Evolutionary conservation across 2,113 vertebrate genomes (phyloP).

Genomic region (Nycticebus coucang): DNA sequence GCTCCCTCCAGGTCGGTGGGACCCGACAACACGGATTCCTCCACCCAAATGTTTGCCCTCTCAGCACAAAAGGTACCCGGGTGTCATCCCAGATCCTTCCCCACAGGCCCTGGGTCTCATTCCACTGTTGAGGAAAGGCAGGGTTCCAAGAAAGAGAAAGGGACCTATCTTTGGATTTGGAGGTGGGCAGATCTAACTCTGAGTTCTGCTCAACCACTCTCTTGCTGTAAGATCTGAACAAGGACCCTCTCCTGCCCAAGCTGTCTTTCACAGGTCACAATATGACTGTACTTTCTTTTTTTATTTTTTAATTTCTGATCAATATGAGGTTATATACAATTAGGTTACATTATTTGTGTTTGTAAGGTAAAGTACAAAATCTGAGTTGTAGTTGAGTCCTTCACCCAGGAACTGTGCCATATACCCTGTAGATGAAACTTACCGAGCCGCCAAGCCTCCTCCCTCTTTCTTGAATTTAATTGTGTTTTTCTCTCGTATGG

Average conservation of each 20-base stretch:
- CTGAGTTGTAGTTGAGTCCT: too few relatives aligned
- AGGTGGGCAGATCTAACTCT: not conserved
- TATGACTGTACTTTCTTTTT: not conserved
- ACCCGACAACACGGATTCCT: slow-evolving; percentile 83
- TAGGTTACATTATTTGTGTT: too few relatives aligned
- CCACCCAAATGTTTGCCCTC: slow-evolving; percentile 79
- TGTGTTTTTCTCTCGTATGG: too few relatives aligned
- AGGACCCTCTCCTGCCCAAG: not conserved
- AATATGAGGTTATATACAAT: too few relatives aligned
- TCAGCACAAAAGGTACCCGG: slow-evolving; percentile 82
- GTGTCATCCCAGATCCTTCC: not conserved
- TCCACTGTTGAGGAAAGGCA: not conserved
- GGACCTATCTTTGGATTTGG: not conserved
- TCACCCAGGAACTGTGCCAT: too few relatives aligned
- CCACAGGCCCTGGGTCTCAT: not conserved
- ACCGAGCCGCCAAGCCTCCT: too few relatives aligned
- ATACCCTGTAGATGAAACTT: too few relatives aligned
- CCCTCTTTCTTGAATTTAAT: too few relatives aligned
- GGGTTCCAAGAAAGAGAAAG: not conserved
- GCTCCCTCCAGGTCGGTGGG: slow-evolving; percentile 88
- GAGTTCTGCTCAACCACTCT: not conserved
- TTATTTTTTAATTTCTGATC: too few relatives aligned
- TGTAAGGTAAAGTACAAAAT: too few relatives aligned
- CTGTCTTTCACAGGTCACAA: not conserved
- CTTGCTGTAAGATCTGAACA: not conserved